These are phyloP conservation scores for Epinephelus fuscoguttatus DNA, from an alignment of 2,113 vertebrate genomes.

Conservation along the genomic window DNA sequence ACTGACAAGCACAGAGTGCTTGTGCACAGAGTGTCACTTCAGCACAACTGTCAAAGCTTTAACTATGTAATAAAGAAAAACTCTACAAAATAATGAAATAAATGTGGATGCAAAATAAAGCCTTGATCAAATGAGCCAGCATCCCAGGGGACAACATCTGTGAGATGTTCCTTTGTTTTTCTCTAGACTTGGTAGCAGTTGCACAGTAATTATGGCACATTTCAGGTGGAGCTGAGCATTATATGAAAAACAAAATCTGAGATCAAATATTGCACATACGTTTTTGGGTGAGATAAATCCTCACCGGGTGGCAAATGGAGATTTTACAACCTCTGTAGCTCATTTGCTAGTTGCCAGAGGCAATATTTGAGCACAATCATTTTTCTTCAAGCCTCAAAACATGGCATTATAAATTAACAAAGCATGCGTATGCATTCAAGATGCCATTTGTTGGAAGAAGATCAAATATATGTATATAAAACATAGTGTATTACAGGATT, in stretches of 20 bases:
- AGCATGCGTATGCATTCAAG: neutral
- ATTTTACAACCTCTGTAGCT: constrained; percentile 20
- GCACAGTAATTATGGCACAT: constrained; percentile 54
- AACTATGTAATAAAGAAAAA: constrained; percentile 32
- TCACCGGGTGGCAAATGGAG: constrained; percentile 32
- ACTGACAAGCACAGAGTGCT: constrained; percentile 11
- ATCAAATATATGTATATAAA: neutral
- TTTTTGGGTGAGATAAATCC: constrained; percentile 26
- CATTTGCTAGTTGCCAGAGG: constrained; percentile 29
- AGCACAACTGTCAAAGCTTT: constrained; percentile 21
- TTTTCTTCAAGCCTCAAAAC: constrained; percentile 8
- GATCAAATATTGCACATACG: constrained; percentile 50
- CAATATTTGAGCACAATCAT: constrained; percentile 18
- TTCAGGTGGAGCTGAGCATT: constrained; percentile 54
- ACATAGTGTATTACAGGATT: neutral
- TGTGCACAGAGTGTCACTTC: constrained; percentile 10
- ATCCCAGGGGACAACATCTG: constrained; percentile 67
- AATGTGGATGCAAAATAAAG: constrained; percentile 29
- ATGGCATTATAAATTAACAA: neutral
- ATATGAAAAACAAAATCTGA: constrained; percentile 59
- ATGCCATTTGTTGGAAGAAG: neutral
- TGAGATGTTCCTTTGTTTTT: constrained; percentile 41
- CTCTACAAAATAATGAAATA: constrained; percentile 44
- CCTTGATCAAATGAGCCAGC: constrained; percentile 52
- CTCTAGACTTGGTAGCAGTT: constrained; percentile 24